Evolutionary conservation across 2,797 vertebrate genomes (phyloP), one percentile per base, ranked within the genome.

Genomic region (Agapornis canus): DNA sequence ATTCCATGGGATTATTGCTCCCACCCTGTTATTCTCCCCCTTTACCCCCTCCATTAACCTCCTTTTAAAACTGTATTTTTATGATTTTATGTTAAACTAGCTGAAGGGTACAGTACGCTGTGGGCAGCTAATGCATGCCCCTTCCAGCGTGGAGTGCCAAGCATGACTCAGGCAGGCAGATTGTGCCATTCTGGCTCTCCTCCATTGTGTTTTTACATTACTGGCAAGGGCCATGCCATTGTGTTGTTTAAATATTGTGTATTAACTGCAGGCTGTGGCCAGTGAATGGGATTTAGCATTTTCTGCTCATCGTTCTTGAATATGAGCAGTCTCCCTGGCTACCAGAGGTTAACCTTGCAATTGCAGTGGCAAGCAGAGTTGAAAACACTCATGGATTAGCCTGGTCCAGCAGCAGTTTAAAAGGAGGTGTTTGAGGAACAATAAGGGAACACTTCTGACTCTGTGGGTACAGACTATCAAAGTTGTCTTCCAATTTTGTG

Each of bases 161-260:
- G 92, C 89, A 83, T 95, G 95, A 96, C 95, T 96, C 91, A 81
- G 84, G 77, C 90, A 87, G 85, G 83, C 51, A 52, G 56, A 94
- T 54, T 90, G 90, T 96, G 92, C 93, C 73, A 89, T 95, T 91
- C 96, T 97, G 76, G 92, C 81, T 89, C 61, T 31, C 5, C 42
- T 95, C 94, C 91, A 94, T 61, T 96, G 25, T 76, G 84, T 63
- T 96, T 94, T 97, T 95, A 82, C 89, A 84, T 87, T 96, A 95
- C 83, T 97, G 77, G 92, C 94, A 96, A 32, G 87, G 92, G 76
- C 91, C 80, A 4, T 83, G 96, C 91, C 96, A 95, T 97, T 96
- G 96, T 97, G 92, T 94, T 96, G 89, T 87, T 96, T 90, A 95
- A 88, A 95, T 95, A 95, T 96, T 96, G 39, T 93, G 78, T 96